phyloP scores from a whole-genome alignment of 1,140 invertebrate species.

The Zaprionus camerounensis region DNA sequence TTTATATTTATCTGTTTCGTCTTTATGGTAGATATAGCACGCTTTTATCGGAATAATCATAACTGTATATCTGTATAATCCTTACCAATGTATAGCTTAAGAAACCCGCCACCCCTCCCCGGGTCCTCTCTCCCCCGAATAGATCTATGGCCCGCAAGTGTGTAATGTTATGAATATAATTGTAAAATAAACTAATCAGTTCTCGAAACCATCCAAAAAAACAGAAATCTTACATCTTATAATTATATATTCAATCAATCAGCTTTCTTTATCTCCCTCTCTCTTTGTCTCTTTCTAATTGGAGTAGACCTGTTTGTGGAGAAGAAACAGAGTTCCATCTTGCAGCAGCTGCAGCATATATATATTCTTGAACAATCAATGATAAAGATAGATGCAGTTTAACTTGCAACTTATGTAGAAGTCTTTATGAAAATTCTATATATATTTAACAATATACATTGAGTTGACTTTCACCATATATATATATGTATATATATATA shows the following conservation, averaged over 20 bases:
- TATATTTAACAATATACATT: too few relatives aligned
- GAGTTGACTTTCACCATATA: neutral
- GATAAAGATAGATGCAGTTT: too few relatives aligned
- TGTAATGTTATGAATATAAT: conserved; percentile 47
- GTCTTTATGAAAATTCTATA: too few relatives aligned
- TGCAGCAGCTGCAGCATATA: too few relatives aligned
- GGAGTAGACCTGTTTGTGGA: neutral
- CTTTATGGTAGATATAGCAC: conserved; percentile 5
- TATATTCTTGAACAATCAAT: too few relatives aligned
- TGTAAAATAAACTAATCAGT: conserved; percentile 62
- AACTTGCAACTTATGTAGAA: too few relatives aligned
- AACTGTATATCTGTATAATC: conserved; percentile 16
- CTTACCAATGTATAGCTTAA: conserved; percentile 13
- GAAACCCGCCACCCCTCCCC: neutral
- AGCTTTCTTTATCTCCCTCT: neutral
- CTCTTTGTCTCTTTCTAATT: neutral
- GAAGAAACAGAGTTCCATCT: too few relatives aligned
- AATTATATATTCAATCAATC: neutral
- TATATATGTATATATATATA: neutral
- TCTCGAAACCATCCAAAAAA: conserved; percentile 49
- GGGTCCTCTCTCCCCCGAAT: neutral
- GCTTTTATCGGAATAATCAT: neutral
- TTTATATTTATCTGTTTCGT: conserved; percentile 19
- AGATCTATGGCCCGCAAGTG: conserved; percentile 24
- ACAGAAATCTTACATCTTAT: too few relatives aligned